These are phyloP conservation scores for Phoxinus dragarum DNA, from an alignment of 2,797 vertebrate genomes.

Conservation along the genomic window DNA sequence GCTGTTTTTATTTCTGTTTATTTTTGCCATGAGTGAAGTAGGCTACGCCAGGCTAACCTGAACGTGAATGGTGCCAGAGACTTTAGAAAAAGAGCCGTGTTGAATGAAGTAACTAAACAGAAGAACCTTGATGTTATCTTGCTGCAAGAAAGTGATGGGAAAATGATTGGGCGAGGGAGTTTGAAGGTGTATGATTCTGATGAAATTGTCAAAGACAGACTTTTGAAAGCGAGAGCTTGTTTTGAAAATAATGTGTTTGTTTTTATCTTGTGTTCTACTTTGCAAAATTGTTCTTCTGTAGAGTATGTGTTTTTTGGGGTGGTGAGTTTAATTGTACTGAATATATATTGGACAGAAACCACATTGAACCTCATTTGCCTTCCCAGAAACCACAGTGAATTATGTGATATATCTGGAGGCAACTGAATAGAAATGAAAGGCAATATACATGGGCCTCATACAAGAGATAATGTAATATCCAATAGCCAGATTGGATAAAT, in stretches of 20 bases:
- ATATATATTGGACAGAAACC: neutral
- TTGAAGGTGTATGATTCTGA: neutral
- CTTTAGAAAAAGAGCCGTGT: neutral
- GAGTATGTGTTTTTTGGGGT: neutral
- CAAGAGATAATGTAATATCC: neutral
- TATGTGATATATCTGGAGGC: neutral
- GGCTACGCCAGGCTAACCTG: neutral
- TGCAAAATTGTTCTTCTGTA: neutral
- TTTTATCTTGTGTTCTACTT: neutral
- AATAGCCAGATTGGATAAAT: neutral
- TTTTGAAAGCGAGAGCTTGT: neutral
- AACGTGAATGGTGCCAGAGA: slow-evolving; percentile 1
- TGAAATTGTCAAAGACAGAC: neutral
- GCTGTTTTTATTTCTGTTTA: neutral
- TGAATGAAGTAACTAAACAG: neutral
- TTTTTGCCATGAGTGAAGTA: neutral
- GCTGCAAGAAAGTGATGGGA: slow-evolving; percentile 5
- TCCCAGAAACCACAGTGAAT: neutral
- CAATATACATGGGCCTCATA: neutral
- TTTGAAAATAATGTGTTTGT: neutral
- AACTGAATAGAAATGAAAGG: neutral
- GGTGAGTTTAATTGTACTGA: neutral
- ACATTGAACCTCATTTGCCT: neutral
- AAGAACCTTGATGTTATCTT: neutral
- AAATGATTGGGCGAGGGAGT: neutral